Evolutionary conservation across 2,797 vertebrate genomes (phyloP).

Genomic region (Sitta carolinensis): DNA sequence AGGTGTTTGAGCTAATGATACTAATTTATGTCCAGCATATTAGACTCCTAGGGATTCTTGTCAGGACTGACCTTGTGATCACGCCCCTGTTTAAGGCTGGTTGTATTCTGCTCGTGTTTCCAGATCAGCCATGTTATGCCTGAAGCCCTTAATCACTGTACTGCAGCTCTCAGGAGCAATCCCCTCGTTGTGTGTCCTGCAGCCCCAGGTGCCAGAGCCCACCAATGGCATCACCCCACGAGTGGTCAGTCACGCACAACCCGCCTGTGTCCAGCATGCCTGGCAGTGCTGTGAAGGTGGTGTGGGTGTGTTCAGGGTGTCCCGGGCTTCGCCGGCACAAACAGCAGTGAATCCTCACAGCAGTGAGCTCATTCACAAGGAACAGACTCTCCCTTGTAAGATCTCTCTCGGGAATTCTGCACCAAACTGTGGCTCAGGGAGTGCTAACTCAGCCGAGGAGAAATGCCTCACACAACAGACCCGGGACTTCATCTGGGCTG

Average conservation of each 20-base stretch:
- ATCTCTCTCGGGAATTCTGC: neutral
- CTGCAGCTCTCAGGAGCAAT: neutral
- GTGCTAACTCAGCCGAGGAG: neutral
- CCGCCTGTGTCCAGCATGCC: fast-evolving
- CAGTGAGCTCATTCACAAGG: neutral
- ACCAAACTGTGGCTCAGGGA: neutral
- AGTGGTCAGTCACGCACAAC: neutral
- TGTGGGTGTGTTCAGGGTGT: neutral
- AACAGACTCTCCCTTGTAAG: neutral
- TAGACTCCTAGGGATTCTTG: slow-evolving; percentile 18
- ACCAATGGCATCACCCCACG: fast-evolving
- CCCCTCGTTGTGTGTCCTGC: neutral
- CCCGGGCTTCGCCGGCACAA: neutral
- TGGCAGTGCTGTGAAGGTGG: neutral
- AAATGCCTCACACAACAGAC: neutral
- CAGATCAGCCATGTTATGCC: neutral
- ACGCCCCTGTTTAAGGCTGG: slow-evolving; percentile 6
- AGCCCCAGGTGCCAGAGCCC: neutral
- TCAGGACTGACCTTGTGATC: neutral
- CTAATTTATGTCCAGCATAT: slow-evolving; percentile 37
- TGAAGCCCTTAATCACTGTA: neutral
- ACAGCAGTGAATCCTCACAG: neutral
- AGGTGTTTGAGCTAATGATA: slow-evolving; percentile 36
- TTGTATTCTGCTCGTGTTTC: neutral
- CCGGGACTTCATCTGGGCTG: neutral